Base-by-base conservation (phyloP, 2,888 invertebrate species). In the Chloromyia formosa region DNA sequence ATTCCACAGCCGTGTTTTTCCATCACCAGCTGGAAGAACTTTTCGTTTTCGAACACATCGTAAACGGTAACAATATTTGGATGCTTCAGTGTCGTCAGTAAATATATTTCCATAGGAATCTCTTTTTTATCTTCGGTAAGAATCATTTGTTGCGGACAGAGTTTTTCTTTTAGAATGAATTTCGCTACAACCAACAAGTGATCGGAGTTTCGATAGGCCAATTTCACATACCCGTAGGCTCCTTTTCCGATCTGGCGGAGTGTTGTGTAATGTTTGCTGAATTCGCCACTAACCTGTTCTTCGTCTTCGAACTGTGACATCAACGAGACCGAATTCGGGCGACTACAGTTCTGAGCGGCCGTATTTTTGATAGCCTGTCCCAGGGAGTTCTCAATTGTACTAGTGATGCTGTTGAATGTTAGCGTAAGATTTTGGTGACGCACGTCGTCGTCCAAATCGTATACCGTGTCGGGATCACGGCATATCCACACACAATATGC, bases 21-120 rank as follows among this genome's bases (percentile, higher is more conserved):
- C 92, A 93, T 93, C 68, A 93, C 90, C 87, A 93, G 87, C 84
- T 92, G 92, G 81, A 90, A 90, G 82, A 90, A 91, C 76, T 89
- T 88, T 2, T 90, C 89, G 81, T 91, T 92, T 80, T 92, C 91
- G 82, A 88, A 92, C 58, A 90, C 89, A 80, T 92, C 92, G 56
- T 91, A 78, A 2, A 92, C 88, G 80, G 89, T 87, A 1, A 89
- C 92, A 80, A 92, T 91, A 80, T 92, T 91, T 7, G 89, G 88
- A 84, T 92, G 92, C 77, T 89, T 87, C 2, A 92, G 83, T 0
- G 89, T 89, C 68, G 88, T 87, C 64, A 93, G 84, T n/a, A 93
- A 83, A 78, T 89, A 89, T 18, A 92, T 88, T 81, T 93, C 92
- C 40, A 91, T 83, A 4, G 92, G 92, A 68, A 91, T 86, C 69